Evolutionary conservation across 2,113 vertebrate species (phyloP).

Genomic region (Brachirus orientalis): DNA sequence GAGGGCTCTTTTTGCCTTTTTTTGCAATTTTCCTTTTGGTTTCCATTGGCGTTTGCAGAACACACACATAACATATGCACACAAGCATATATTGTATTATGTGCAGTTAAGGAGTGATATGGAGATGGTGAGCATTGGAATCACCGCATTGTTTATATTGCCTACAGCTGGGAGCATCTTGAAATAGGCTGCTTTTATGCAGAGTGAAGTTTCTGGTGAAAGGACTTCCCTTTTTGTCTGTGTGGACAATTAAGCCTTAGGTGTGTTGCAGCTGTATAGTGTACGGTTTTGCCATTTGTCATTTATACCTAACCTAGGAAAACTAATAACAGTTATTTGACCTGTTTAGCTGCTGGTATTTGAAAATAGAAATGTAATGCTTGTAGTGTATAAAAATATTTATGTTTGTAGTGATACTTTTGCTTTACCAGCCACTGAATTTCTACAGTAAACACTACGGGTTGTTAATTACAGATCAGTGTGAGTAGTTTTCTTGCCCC

Average conservation of each 20-base stretch:
- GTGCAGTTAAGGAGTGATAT: constrained; percentile 54
- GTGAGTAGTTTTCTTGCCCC: constrained; percentile 12
- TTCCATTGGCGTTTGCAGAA: too few species aligned
- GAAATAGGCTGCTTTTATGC: constrained; percentile 40
- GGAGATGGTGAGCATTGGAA: constrained; percentile 22
- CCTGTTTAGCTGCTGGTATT: not conserved
- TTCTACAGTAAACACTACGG: not conserved
- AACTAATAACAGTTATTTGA: not conserved
- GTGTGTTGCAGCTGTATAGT: too few species aligned
- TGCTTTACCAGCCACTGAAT: not conserved
- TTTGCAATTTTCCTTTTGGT: too few species aligned
- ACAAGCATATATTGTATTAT: constrained; percentile 51
- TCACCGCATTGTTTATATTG: constrained; percentile 52
- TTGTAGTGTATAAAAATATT: not conserved
- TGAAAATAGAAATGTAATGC: not conserved
- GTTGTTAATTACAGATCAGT: constrained; percentile 38
- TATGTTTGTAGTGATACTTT: too few species aligned
- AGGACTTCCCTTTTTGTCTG: constrained; percentile 28
- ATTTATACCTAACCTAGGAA: too few species aligned
- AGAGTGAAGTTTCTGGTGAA: constrained; percentile 33
- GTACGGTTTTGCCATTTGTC: too few species aligned
- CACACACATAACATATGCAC: constrained; percentile 28
- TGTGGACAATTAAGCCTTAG: too few species aligned
- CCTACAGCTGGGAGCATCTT: constrained; percentile 18
- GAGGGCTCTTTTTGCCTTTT: not conserved